A percentile compares a stretch with the other conserved stretches of the same genome.
phyloP scores from a whole-genome alignment of 2,113 vertebrate species.

The Gnathonemus longibarbis region DNA sequence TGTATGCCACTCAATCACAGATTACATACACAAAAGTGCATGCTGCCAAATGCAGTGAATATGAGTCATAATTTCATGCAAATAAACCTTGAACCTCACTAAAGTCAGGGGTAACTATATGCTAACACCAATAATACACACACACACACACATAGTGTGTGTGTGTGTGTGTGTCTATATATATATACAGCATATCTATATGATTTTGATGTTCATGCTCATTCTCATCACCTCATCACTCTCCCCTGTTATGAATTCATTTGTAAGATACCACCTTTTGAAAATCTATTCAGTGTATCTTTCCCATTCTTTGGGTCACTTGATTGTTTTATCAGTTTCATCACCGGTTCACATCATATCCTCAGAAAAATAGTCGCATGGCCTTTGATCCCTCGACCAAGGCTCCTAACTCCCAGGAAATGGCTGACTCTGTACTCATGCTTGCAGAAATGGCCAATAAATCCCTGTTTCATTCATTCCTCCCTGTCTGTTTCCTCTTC shows the following conservation, averaged over 20 bases:
- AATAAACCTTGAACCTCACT: neutral
- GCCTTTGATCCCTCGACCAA: neutral
- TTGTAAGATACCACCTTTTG: neutral
- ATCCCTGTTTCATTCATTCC: neutral
- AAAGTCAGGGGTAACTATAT: neutral
- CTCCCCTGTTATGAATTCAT: neutral
- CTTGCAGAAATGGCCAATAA: neutral
- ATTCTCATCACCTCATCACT: neutral
- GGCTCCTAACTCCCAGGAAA: neutral
- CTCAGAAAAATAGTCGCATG: neutral
- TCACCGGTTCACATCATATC: neutral
- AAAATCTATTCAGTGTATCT: neutral
- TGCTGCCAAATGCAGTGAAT: neutral
- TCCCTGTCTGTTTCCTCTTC: neutral
- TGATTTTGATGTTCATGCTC: neutral
- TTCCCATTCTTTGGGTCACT: neutral
- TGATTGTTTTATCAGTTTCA: neutral
- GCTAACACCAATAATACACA: neutral
- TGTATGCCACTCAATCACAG: neutral
- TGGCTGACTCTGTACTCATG: neutral
- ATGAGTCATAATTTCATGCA: neutral
- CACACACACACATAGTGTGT: no score
- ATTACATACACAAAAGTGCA: neutral
- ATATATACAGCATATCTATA: neutral
- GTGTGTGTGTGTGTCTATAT: neutral